Percentiles rank a stretch among this genome's conserved stretches.
phyloP scores from a whole-genome alignment of 2,888 invertebrate genomes.

The Pegoplata infirma region DNA sequence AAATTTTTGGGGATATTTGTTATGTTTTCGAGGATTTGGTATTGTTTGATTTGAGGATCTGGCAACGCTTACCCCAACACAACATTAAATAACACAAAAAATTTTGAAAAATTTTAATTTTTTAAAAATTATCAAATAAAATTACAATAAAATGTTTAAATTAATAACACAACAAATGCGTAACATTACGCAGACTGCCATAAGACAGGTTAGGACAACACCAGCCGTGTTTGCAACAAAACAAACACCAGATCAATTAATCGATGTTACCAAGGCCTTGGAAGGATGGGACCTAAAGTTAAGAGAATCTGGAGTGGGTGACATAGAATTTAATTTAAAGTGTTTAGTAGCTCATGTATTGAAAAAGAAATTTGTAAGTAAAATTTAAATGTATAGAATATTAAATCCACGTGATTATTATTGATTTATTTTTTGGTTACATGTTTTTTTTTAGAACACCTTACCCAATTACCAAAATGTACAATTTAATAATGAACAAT shows the following conservation, averaged over 20 bases:
- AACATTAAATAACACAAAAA: slow-evolving; percentile 33
- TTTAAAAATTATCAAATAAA: slow-evolving; percentile 39
- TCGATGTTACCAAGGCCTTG: slow-evolving; percentile 67
- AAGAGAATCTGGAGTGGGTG: slow-evolving; percentile 78
- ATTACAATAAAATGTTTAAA: slow-evolving; percentile 57
- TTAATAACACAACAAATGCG: slow-evolving; percentile 54
- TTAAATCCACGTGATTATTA: too few species aligned
- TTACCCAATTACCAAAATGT: slow-evolving; percentile 68
- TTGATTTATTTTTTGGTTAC: too few species aligned
- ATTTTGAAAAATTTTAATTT: slow-evolving; percentile 5
- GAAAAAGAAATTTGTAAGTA: slow-evolving; percentile 79
- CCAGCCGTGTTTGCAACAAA: neutral
- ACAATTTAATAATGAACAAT: slow-evolving; percentile 70
- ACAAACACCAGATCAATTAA: slow-evolving; percentile 47
- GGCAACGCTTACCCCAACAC: neutral
- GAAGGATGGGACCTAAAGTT: slow-evolving; percentile 79
- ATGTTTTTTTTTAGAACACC: slow-evolving; percentile 65
- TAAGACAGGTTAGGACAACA: slow-evolving; percentile 26
- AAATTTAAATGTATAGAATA: too few species aligned
- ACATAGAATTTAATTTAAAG: slow-evolving; percentile 80
- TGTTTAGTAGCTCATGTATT: slow-evolving; percentile 81
- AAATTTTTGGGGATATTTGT: too few species aligned
- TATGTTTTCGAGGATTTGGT: too few species aligned
- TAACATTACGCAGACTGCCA: slow-evolving; percentile 11
- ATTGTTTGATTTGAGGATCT: too few species aligned